A percentile compares a stretch with the other conserved stretches of the same genome.
Conservation (phyloP, 2,888 invertebrate genomes). For the Coelinius sp. region DNA sequence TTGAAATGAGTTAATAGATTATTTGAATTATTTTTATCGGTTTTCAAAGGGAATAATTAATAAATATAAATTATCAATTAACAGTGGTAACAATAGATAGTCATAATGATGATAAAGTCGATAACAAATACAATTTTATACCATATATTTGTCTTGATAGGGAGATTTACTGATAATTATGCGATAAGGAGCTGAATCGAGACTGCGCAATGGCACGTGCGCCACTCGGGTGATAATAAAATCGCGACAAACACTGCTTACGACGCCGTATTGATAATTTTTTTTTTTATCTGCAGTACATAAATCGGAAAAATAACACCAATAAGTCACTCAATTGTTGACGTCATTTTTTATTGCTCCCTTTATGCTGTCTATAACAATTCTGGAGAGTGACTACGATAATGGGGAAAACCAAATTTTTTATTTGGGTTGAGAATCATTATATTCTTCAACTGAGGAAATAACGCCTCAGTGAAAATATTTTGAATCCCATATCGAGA, state of each 20-base stretch:
- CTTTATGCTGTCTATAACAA: background rate
- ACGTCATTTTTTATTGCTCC: background rate
- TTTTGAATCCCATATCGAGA: too few relatives aligned
- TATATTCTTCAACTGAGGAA: too few relatives aligned
- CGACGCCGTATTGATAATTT: constrained; percentile 45
- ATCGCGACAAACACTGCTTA: constrained; percentile 48
- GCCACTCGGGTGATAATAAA: constrained; percentile 44
- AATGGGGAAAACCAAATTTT: too few relatives aligned
- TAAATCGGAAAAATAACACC: background rate
- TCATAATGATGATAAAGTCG: constrained; percentile 55
- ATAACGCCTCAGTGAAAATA: too few relatives aligned
- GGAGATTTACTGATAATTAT: constrained; percentile 68
- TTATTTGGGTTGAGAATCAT: too few relatives aligned
- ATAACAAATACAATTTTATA: constrained; percentile 48
- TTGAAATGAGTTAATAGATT: background rate
- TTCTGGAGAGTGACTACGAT: background rate
- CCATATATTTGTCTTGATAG: constrained; percentile 57
- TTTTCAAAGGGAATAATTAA: background rate
- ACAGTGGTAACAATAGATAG: constrained; percentile 43
- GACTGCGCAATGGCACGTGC: constrained; percentile 55
- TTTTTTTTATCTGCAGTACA: constrained; percentile 32
- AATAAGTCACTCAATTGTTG: background rate
- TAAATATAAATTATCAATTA: constrained; percentile 10
- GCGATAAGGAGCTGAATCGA: constrained; percentile 63
- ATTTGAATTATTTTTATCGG: background rate